These are phyloP conservation scores for Platycheirus albimanus DNA, from an alignment of 2,888 invertebrate species.

Conservation along the genomic window DNA sequence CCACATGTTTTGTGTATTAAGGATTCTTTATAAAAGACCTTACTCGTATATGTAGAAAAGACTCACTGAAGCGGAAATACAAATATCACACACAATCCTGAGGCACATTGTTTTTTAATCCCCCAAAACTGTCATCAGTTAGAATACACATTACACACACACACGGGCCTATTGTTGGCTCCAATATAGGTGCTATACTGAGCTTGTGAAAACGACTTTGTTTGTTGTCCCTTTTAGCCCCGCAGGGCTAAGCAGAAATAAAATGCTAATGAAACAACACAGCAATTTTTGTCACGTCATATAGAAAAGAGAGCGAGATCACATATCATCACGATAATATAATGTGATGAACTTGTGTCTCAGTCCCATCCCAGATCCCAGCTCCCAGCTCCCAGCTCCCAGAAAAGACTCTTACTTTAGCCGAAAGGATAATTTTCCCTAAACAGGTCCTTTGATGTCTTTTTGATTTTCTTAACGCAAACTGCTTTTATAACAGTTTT, in stretches of 20 bases:
- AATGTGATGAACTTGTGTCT: constrained; percentile 30
- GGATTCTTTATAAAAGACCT: constrained; percentile 46
- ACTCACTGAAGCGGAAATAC: constrained; percentile 67
- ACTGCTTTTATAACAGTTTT: constrained; percentile 33
- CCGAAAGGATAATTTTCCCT: constrained; percentile 41
- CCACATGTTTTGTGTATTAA: neutral
- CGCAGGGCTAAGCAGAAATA: constrained; percentile 23
- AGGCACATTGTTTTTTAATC: constrained; percentile 68
- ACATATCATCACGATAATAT: constrained; percentile 54
- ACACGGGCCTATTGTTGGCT: constrained; percentile 49
- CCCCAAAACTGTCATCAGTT: constrained; percentile 38
- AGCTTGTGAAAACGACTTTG: constrained; percentile 54
- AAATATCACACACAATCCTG: constrained; percentile 48
- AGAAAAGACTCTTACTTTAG: neutral
- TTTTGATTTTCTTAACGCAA: constrained; percentile 57
- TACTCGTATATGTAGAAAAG: constrained; percentile 51
- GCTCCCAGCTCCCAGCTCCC: too few species aligned
- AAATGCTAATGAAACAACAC: constrained; percentile 63
- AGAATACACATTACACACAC: constrained; percentile 7
- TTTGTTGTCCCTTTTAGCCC: constrained; percentile 22
- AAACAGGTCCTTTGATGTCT: constrained; percentile 65
- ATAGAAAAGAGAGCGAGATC: constrained; percentile 21
- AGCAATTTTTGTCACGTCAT: constrained; percentile 60
- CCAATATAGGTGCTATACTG: constrained; percentile 50
- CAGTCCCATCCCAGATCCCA: too few species aligned